Base-by-base conservation (phyloP, 2,888 invertebrate species). In the Tethea ocularis region DNA sequence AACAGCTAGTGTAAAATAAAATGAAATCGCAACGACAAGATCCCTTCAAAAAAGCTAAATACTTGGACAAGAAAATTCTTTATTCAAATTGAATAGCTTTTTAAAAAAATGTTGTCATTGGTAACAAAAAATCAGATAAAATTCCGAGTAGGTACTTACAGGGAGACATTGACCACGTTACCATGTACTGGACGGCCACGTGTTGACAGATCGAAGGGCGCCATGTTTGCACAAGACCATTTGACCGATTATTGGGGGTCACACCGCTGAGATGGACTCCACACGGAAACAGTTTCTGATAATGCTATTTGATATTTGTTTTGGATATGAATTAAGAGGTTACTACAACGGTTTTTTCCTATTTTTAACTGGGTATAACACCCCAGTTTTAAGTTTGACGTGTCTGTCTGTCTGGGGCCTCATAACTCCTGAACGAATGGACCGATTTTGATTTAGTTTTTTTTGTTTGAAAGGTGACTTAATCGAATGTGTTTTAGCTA, bases 231-330 rank as follows among this genome's bases (percentile, higher is more conserved):
- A 66, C 69, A 78, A 68, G 62, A 62, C 63, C 66, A 63, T 59
- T 68, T 87, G 88, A 87, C 87, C 88, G 88, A 88, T 88, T 79
- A 78, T 63, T 59, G 61, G 80, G 82, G 88, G 85, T 87, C 82
- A 74, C 63, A 64, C 57, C 63, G 60, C 66, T 63, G 75, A 83
- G 82, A 82, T 81, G 80, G 75, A 67, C 63, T 54, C 64, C 61
- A 54, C 54, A 33, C 54, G 54, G 54, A 56, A 61, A 64, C 29
- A 58, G 57, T 53, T 22, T n/a, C 54, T 62, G 67, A 69, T 69
- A 67, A 67, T 68, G 61, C 67, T 67, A 58, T 61, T 60, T 68
- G 68, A 70, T 75, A 58, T 58, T 22, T 52, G 61, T 62, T 60
- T 64, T 61, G 13, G 46, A 55, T 46, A 54, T n/a, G 54, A 53